A percentile compares a stretch with the other conserved stretches of the same genome.
Evolutionary conservation across 2,113 vertebrate genomes (phyloP).

Genomic region (Labeo rohita): DNA sequence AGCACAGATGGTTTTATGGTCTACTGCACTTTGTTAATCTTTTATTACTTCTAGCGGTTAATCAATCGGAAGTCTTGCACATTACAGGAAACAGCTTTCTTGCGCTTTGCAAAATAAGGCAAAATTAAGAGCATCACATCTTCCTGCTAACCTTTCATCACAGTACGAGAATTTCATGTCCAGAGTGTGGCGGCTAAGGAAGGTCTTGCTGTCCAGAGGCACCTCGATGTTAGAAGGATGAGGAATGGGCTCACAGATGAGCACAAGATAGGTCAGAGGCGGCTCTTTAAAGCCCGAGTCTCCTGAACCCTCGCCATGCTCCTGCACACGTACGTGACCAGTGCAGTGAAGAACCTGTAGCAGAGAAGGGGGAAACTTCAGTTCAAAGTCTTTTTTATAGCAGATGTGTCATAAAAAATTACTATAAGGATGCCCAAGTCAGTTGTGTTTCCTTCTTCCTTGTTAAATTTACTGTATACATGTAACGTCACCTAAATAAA

Average conservation of each 20-base stretch:
- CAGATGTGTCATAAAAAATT: not conserved
- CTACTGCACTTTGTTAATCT: too few relatives aligned
- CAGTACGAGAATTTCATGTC: constrained; percentile 99
- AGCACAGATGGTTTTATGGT: too few relatives aligned
- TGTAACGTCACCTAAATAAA: not conserved
- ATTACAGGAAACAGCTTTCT: too few relatives aligned
- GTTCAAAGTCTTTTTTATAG: not conserved
- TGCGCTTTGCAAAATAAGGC: too few relatives aligned
- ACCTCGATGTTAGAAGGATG: constrained; percentile 99
- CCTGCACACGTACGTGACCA: constrained; percentile 88
- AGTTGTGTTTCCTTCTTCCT: not conserved
- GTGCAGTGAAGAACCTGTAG: constrained; percentile 94
- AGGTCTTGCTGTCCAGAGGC: constrained; percentile 97
- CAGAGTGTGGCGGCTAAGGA: constrained; percentile 97
- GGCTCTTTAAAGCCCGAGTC: constrained; percentile 87
- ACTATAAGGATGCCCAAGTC: not conserved
- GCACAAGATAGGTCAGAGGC: constrained; percentile 88
- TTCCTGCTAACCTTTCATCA: constrained; percentile 87
- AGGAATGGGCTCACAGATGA: constrained; percentile 97
- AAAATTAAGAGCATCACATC: not conserved
- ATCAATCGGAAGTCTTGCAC: too few relatives aligned
- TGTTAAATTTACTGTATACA: not conserved
- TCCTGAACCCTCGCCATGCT: constrained; percentile 73
- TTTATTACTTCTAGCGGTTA: too few relatives aligned
- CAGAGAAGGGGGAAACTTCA: not conserved